These are phyloP conservation scores for Calyptommatus sinebrachiatus DNA, from an alignment of 2,113 vertebrate species.

Conservation along the genomic window DNA sequence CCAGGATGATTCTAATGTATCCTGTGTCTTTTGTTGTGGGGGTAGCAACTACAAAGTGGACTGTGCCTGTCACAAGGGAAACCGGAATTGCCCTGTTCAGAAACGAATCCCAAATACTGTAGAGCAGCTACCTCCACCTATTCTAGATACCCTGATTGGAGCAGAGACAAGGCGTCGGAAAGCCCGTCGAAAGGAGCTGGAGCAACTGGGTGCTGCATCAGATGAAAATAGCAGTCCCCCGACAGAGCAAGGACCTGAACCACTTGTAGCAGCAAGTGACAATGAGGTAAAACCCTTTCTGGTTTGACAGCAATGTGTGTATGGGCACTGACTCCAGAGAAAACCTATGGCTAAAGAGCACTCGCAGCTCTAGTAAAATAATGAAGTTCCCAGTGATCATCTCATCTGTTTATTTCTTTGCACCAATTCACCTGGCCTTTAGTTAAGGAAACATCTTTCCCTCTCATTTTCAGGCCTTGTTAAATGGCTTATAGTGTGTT, in stretches of 20 bases:
- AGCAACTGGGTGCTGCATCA: constrained; percentile 63
- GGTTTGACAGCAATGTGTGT: accelerated
- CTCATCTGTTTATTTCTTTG: not conserved
- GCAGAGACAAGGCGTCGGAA: constrained; percentile 92
- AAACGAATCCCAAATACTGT: constrained; percentile 89
- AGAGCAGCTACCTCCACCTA: constrained; percentile 79
- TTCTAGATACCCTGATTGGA: constrained; percentile 79
- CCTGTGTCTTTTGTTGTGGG: constrained; percentile 71
- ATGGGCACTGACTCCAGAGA: not conserved
- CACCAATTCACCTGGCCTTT: not conserved
- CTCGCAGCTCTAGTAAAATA: not conserved
- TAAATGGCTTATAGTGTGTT: too few species aligned
- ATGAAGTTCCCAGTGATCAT: constrained; percentile 17
- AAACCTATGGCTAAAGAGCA: not conserved
- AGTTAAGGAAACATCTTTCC: too few species aligned
- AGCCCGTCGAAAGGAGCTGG: constrained; percentile 86
- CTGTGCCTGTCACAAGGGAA: constrained; percentile 97
- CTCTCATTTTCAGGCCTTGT: too few species aligned
- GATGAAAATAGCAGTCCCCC: constrained; percentile 80
- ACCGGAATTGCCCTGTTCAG: constrained; percentile 97
- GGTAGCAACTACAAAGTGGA: constrained; percentile 98
- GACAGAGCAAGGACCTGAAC: constrained; percentile 77
- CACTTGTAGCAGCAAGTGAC: constrained; percentile 74
- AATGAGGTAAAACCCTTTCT: constrained; percentile 78
- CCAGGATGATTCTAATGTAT: constrained; percentile 49